A percentile compares a stretch with the other conserved stretches of the same genome.
Evolutionary conservation across 30 jellyfish, hydroid and myxozoan genomes (phyloP).

Genomic region (Aurelia aurita): DNA sequence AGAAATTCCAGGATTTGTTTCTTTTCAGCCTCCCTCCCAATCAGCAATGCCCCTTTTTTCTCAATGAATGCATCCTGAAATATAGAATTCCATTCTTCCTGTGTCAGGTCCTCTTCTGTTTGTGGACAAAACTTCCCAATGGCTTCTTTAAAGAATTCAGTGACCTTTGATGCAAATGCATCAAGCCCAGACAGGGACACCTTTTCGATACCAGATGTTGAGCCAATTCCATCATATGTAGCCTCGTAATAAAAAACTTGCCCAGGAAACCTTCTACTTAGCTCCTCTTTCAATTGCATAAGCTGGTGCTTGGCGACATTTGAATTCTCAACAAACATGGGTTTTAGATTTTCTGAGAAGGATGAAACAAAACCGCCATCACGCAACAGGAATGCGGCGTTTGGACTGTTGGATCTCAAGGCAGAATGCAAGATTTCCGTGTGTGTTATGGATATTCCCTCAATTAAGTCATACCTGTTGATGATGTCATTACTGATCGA

Average conservation of each 20-base stretch:
- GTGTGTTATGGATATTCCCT: slow-evolving; percentile 82
- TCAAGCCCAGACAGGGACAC: slow-evolving; percentile 68
- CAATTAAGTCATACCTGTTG: slow-evolving; percentile 52
- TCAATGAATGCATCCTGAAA: slow-evolving; percentile 77
- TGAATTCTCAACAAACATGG: slow-evolving; percentile 55
- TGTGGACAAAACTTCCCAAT: slow-evolving; percentile 57
- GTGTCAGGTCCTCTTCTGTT: slow-evolving; percentile 16
- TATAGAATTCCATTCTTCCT: slow-evolving; percentile 15
- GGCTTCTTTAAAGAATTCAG: slow-evolving; percentile 66
- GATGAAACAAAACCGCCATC: slow-evolving; percentile 37
- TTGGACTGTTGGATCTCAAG: slow-evolving; percentile 72
- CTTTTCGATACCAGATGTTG: slow-evolving; percentile 43
- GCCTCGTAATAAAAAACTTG: slow-evolving; percentile 65
- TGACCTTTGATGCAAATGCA: slow-evolving; percentile 60
- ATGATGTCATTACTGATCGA: slow-evolving; percentile 31
- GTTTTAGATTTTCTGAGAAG: slow-evolving; percentile 52
- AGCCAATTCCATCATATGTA: slow-evolving; percentile 37
- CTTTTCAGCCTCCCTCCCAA: slow-evolving; percentile 83
- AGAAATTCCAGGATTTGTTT: slow-evolving; percentile 42
- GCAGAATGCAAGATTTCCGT: slow-evolving; percentile 87
- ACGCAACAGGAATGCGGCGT: slow-evolving; percentile 81
- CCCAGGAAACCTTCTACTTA: slow-evolving; percentile 61
- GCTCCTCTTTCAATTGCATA: slow-evolving; percentile 58
- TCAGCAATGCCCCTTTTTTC: slow-evolving; percentile 72
- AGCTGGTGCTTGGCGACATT: slow-evolving; percentile 51